Base-by-base conservation (phyloP, 2,113 vertebrate genomes). In the Ceyx melanurus region DNA sequence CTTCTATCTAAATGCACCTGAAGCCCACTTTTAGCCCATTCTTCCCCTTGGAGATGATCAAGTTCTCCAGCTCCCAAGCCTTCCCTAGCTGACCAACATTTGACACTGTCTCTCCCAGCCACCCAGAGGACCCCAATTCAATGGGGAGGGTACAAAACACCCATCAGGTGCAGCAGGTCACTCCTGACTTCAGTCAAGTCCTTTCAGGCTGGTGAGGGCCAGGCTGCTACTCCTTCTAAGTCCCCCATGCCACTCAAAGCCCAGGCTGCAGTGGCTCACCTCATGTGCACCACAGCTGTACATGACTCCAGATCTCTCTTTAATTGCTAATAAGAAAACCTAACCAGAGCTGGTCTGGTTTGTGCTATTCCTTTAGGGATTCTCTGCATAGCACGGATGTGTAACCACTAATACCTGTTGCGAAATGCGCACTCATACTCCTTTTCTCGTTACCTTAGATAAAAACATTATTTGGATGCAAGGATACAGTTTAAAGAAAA, bases 141-240 rank as follows among this genome's bases (percentile, higher is more conserved):
- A 13, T 2, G 14, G 14, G 21, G 42, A 70, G 10, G 51, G 16
- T 33, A 60, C 25, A 51, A 53, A 62, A 42, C 9, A n/a, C 21
- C 15, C 42, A 3, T 2, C 0, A 4, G 42, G 35, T 28, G 20
- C 46, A 33, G 20, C 0, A 0, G 33, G 46, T 43, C 5, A 2
- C 23, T 56, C 35, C 40, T 1, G 2, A 26, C 42, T 43, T 10
- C 10, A 9, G 19, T 5, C 2, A 1, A 25, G 78, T 42, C 11
- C 20, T 48, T 15, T 48, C 0, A 1, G 67, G 67, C 21, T 29
- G 37, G 23, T 21, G 13, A 70, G 42, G 33, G 10, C 25, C 45
- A 37, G 37, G 50, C n/a, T 23, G 57, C 29, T 0, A 0, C 18
- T 53, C 43, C 37, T 17, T 14, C 33, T 22, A 65, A 75, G 33